Evolutionary conservation across 2,113 vertebrate genomes (phyloP).

Genomic region (Fulica atra): DNA sequence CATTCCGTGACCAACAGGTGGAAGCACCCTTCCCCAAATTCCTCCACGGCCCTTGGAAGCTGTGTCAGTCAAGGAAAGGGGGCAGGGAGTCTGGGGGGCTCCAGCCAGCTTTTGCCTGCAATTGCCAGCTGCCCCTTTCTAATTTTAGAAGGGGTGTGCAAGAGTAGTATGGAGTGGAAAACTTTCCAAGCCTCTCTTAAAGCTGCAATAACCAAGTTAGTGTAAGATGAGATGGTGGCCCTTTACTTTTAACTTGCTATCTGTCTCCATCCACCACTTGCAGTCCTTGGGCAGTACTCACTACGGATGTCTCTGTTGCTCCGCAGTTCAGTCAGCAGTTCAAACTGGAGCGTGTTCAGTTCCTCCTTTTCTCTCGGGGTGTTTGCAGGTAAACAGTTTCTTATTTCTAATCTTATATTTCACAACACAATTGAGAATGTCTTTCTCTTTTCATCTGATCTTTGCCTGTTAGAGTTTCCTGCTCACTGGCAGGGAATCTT

Average conservation of each 20-base stretch:
- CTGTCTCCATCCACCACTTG: background rate
- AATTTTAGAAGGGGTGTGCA: slow-evolving; percentile 73
- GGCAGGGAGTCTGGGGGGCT: background rate
- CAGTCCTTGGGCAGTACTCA: background rate
- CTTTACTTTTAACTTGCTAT: background rate
- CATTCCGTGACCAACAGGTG: slow-evolving; percentile 73
- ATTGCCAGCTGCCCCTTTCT: slow-evolving; percentile 74
- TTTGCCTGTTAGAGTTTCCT: background rate
- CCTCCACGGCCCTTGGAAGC: slow-evolving; percentile 30
- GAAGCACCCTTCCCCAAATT: slow-evolving; percentile 66
- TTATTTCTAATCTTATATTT: background rate
- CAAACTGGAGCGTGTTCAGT: background rate
- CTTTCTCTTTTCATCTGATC: background rate
- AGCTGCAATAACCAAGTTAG: slow-evolving; percentile 1
- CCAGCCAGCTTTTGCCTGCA: background rate
- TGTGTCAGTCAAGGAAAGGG: background rate
- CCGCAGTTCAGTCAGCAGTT: background rate
- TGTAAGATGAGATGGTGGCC: slow-evolving; percentile 47
- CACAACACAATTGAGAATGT: background rate
- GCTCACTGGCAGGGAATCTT: background rate
- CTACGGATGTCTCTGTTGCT: background rate
- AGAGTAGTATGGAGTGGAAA: slow-evolving; percentile 68
- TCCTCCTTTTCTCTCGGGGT: background rate
- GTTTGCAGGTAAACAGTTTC: slow-evolving; percentile 24
- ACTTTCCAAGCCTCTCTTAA: slow-evolving; percentile 65